Percentiles rank a stretch among this genome's conserved stretches.
Evolutionary conservation across 2,113 vertebrate genomes (phyloP).

Genomic region (Axis porcinus): DNA sequence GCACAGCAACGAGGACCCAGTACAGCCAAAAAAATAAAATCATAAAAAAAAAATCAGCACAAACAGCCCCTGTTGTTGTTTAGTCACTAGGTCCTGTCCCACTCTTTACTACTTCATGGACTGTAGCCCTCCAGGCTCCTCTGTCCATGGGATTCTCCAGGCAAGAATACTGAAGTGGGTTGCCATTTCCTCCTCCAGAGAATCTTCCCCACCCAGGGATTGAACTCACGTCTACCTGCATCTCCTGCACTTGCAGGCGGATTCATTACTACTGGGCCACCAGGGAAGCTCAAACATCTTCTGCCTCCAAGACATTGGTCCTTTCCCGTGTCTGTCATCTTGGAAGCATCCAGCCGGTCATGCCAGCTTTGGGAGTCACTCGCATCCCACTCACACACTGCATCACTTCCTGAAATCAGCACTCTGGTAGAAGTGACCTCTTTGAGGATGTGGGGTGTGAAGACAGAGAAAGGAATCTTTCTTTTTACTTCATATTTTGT

Average conservation of each 20-base stretch:
- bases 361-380: background rate
- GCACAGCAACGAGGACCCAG: background rate
- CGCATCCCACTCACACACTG: fast-evolving
- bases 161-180: background rate
- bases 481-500: background rate
- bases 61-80: background rate
- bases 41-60: background rate
- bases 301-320: background rate
- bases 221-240: background rate
- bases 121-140: background rate
- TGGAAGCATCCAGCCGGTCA: background rate
- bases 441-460: background rate
- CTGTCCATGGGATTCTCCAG: background rate
- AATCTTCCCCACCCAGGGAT: background rate
- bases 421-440: background rate
- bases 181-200: background rate
- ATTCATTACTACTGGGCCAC: background rate
- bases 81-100: background rate
- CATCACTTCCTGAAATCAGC: background rate
- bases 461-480: background rate
- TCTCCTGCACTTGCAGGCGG: background rate
- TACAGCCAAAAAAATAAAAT: background rate
- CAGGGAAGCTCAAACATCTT: background rate
- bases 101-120: background rate
- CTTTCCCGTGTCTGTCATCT: background rate